These are phyloP conservation scores for Chouioia cunea DNA, from an alignment of 2,888 invertebrate genomes.

Conservation along the genomic window DNA sequence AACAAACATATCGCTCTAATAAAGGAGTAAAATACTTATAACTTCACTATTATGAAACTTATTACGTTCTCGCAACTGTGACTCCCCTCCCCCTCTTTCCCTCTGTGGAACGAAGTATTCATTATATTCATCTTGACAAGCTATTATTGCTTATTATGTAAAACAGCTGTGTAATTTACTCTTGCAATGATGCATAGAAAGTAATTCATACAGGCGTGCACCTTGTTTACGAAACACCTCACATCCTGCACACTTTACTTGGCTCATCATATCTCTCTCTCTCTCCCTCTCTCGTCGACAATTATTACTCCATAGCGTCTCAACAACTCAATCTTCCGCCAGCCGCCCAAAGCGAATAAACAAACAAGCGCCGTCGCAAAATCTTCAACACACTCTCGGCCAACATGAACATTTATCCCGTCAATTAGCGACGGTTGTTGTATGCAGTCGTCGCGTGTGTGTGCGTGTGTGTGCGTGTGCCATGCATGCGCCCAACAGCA, in stretches of 20 bases:
- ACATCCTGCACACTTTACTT: constrained; percentile 12
- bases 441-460: too few species aligned
- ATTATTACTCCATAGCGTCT: too few species aligned
- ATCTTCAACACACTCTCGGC: too few species aligned
- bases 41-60: constrained; percentile 4
- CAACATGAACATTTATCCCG: too few species aligned
- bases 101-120: constrained; percentile 9
- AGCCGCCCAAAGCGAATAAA: too few species aligned
- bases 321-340: too few species aligned
- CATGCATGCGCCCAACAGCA: too few species aligned
- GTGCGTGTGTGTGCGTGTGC: too few species aligned
- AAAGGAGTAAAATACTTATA: neutral
- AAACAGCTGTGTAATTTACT: constrained; percentile 22
- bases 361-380: too few species aligned
- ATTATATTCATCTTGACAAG: constrained; percentile 32
- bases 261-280: neutral
- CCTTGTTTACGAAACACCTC: constrained; percentile 19
- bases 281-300: too few species aligned
- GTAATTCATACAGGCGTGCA: neutral
- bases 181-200: constrained; percentile 27
- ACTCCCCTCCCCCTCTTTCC: too few species aligned
- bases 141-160: constrained; percentile 7
- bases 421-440: too few species aligned
- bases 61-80: neutral
- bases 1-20: neutral